These are phyloP conservation scores for Scaptomyza graminum DNA, from an alignment of 1,140 invertebrate species.

Conservation along the genomic window DNA sequence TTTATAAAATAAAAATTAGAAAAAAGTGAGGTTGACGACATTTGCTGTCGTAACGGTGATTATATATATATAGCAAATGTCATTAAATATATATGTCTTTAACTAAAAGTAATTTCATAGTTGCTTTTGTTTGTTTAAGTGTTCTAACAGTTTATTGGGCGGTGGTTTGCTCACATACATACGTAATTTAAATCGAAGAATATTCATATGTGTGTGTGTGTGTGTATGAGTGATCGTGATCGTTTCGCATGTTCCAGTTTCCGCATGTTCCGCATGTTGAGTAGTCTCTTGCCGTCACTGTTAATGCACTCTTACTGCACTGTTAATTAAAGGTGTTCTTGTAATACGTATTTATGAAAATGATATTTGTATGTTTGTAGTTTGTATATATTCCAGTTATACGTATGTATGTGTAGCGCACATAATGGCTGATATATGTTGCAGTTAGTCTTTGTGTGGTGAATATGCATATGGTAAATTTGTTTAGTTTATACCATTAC, in stretches of 20 bases:
- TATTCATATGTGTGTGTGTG: slow-evolving; percentile 21
- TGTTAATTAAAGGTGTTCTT: slow-evolving; percentile 23
- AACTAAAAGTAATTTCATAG: slow-evolving; percentile 13
- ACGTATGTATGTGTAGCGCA: slow-evolving; percentile 26
- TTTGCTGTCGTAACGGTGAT: slow-evolving; percentile 8
- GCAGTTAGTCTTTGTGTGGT: slow-evolving; percentile 15
- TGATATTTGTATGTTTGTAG: slow-evolving; percentile 12
- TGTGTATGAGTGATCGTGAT: slow-evolving; percentile 8
- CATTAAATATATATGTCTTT: not conserved
- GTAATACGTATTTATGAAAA: slow-evolving; percentile 37
- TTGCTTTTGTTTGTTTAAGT: slow-evolving; percentile 2
- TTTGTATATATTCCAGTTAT: not conserved
- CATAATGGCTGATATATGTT: slow-evolving; percentile 36
- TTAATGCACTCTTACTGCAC: slow-evolving; percentile 11
- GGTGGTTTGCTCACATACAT: slow-evolving; percentile 60
- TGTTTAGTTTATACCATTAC: slow-evolving; percentile 18
- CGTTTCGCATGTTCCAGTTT: slow-evolving; percentile 3
- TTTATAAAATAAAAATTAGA: not conserved
- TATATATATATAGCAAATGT: slow-evolving; percentile 18
- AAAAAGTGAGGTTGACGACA: slow-evolving; percentile 12
- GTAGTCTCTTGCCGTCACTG: slow-evolving; percentile 2
- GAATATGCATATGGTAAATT: slow-evolving; percentile 20
- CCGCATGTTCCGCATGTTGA: not conserved
- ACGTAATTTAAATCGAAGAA: not conserved
- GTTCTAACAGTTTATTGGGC: slow-evolving; percentile 59